Conservation (phyloP, 2,797 vertebrate genomes). For the Streptopelia turtur region DNA sequence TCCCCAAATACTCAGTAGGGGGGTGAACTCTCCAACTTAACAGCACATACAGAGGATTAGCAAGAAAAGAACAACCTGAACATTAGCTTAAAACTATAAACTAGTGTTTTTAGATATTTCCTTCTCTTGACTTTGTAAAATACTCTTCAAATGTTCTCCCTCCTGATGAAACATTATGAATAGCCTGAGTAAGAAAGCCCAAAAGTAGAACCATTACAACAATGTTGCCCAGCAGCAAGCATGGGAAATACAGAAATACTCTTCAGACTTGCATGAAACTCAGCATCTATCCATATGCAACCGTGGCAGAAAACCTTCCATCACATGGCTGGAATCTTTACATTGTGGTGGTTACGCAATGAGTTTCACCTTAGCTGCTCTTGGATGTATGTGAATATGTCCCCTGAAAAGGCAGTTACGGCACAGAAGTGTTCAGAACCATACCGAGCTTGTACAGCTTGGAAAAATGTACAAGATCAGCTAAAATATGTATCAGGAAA, state of each 20-base stretch:
- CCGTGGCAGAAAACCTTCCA: neutral
- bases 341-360: neutral
- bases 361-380: neutral
- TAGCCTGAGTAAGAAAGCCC: neutral
- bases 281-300: neutral
- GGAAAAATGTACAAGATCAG: neutral
- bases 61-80: neutral
- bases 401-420: neutral
- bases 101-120: neutral
- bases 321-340: neutral
- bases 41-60: neutral
- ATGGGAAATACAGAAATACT: neutral
- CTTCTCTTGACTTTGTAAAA: neutral
- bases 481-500: neutral
- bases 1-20: neutral
- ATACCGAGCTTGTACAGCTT: neutral
- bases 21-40: neutral
- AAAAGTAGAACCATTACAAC: neutral
- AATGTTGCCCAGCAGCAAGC: neutral
- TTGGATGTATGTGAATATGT: accelerated
- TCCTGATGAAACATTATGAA: neutral
- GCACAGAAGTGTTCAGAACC: neutral
- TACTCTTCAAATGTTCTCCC: neutral
- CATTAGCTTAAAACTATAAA: neutral
- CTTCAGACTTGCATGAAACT: neutral